phyloP scores from a whole-genome alignment of 2,888 invertebrate genomes.

The Heteromyza rotundicornis region DNA sequence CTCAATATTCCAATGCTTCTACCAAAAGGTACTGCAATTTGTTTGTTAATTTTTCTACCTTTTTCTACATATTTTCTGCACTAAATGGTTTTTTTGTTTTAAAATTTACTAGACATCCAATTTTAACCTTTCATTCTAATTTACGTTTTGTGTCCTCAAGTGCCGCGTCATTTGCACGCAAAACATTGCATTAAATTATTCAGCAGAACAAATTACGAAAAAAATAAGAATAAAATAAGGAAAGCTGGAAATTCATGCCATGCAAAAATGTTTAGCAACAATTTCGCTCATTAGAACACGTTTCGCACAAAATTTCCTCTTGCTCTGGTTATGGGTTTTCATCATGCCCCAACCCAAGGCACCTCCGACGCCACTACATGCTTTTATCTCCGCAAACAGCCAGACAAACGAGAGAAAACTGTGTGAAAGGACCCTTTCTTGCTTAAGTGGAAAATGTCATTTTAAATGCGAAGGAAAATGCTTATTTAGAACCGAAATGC shows the following conservation, averaged over 20 bases:
- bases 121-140: too few species aligned
- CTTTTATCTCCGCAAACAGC: too few species aligned
- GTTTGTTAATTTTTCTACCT: too few species aligned
- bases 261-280: neutral
- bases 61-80: too few species aligned
- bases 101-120: too few species aligned
- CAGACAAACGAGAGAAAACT: neutral
- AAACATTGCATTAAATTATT: conserved; percentile 23
- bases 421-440: neutral
- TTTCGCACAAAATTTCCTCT: neutral
- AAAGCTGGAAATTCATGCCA: neutral
- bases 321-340: neutral
- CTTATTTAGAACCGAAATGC: conserved; percentile 19
- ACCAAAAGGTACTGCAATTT: too few species aligned
- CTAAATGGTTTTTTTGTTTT: too few species aligned
- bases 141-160: neutral
- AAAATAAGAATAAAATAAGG: neutral
- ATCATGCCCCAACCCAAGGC: neutral
- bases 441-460: conserved; percentile 10
- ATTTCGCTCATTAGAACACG: neutral
- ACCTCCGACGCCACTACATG: neutral
- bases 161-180: conserved; percentile 18
- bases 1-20: too few species aligned
- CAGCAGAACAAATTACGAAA: conserved; percentile 13
- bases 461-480: conserved; percentile 19